Evolutionary conservation across 2,888 invertebrate genomes (phyloP), one percentile per base, ranked within the genome.

Genomic region (Dendrolimus houi): DNA sequence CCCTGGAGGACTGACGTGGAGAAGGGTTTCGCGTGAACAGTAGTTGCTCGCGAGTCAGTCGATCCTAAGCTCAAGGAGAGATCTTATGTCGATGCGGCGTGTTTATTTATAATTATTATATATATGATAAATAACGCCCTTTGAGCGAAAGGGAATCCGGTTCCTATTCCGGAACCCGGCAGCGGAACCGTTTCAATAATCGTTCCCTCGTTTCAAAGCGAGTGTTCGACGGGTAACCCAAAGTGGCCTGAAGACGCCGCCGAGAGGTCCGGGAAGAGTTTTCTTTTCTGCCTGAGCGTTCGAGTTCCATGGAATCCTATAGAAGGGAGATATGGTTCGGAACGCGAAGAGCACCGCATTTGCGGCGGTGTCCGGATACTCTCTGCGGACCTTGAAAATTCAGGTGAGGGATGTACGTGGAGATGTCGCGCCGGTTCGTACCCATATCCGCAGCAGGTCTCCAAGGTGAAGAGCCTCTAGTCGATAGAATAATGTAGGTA

Each of bases 371-470:
- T 77, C 79, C 72, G 76, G 76, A 72, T 71, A 61, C 70, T 75
- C 72, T 76, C 74, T 71, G 72, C 71, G 77, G 77, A 75, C 75
- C 77, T 78, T 79, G 77, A 79, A 79, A 78, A 77, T 77, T 77
- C 71, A 77, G 75, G 76, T 72, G 72, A 71, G 70, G 75, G 72
- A 75, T 74, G 70, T 71, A 79, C 77, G 65, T 72, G 71, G 71
- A 81, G 69, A 72, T 72, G 70, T 81, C 77, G 72, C 76, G 75
- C 76, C 72, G 78, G 72, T 71, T 91, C 92, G 93, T 93, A 93
- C 93, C 92, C 91, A 93, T 93, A 93, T 93, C 93, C 93, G 93
- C 93, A 94, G 92, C 93, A 93, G 94, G 93, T 94, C 93, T 94
- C 93, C 93, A 92, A 93, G 93, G 93, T 93, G 87, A 92, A 89